A percentile compares a stretch with the other conserved stretches of the same genome.
phyloP scores from a whole-genome alignment of 2,113 vertebrate genomes.

The Scortum barcoo region DNA sequence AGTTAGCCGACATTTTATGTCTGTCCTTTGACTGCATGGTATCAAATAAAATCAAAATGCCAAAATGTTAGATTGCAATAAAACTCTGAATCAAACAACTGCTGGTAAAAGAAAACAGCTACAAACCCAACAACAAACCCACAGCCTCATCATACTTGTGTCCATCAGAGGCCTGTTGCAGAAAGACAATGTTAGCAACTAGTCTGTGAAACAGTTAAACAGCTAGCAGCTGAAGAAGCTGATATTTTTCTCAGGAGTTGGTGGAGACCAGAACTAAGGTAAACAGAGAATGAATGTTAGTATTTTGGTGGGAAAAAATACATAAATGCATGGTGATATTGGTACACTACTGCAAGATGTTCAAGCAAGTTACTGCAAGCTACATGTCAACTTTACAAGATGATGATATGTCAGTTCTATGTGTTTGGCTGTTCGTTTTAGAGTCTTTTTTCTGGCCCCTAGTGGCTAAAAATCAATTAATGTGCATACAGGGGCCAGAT shows the following conservation, averaged over 20 bases:
- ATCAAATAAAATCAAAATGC: too few species aligned
- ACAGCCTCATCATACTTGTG: too few species aligned
- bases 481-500: background rate
- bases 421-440: background rate
- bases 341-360: background rate
- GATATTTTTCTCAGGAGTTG: too few species aligned
- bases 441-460: background rate
- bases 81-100: background rate
- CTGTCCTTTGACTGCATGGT: too few species aligned
- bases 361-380: too few species aligned
- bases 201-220: background rate
- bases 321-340: background rate
- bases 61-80: too few species aligned
- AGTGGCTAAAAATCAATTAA: slow-evolving; percentile 45
- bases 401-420: background rate
- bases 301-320: background rate
- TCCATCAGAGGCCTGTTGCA: too few species aligned
- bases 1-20: too few species aligned
- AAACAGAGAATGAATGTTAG: too few species aligned
- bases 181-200: too few species aligned
- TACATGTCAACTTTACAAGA: background rate
- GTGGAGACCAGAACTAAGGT: too few species aligned
- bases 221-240: background rate
- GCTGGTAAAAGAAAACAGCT: background rate
- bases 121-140: too few species aligned